Conservation (phyloP, 1,140 invertebrate species). For the Samia ricini region DNA sequence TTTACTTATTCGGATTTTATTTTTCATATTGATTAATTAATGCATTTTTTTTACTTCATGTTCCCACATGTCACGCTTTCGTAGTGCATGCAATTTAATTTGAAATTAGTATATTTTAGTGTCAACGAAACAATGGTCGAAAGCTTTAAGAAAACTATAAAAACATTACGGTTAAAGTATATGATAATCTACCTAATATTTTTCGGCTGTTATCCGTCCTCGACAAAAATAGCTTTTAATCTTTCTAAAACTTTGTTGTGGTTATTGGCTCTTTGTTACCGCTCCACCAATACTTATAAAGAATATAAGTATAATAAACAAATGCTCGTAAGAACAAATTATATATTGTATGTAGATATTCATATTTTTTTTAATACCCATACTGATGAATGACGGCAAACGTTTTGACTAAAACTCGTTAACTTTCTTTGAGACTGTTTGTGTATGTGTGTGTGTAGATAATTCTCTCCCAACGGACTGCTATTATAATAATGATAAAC, state of each 20-base stretch:
- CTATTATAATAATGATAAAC: no score
- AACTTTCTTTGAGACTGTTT: not conserved
- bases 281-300: not conserved
- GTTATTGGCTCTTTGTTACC: conserved; percentile 3
- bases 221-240: conserved; percentile 9
- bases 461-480: no score
- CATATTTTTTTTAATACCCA: not conserved
- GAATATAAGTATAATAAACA: not conserved
- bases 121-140: no score
- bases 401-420: not conserved
- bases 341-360: not conserved
- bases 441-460: no score
- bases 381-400: not conserved
- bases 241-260: not conserved
- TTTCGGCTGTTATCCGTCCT: conserved; percentile 1
- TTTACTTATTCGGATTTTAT: no score
- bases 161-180: no score
- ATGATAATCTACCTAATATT: not conserved
- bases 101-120: no score
- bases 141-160: not conserved
- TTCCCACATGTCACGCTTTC: no score
- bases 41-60: no score
- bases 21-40: no score
- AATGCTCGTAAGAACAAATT: not conserved
- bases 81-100: no score